Percentiles rank a stretch among this genome's conserved stretches.
Conservation (phyloP, 2,888 invertebrate genomes). For the Gari tellinella region DNA sequence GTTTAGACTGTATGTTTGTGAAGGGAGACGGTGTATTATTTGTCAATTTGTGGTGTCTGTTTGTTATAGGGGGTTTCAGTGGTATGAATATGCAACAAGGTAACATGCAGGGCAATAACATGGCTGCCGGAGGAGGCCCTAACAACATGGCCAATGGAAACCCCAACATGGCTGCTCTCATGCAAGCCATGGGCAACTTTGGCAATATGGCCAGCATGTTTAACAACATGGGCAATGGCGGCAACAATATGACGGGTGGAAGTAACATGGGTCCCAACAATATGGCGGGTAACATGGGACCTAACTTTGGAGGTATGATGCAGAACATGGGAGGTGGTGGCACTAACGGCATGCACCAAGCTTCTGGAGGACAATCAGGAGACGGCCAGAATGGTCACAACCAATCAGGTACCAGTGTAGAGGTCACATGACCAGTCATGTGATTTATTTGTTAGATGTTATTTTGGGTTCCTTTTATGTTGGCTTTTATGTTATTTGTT, state of each 20-base stretch:
- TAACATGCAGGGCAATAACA: conserved; percentile 24
- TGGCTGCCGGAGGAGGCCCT: conserved; percentile 20
- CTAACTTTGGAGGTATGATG: conserved; percentile 35
- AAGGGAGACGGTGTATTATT: conserved; percentile 5
- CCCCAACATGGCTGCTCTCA: conserved; percentile 31
- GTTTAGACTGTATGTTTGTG: too few relatives aligned
- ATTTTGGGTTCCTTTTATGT: conserved; percentile 7
- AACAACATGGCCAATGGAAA: conserved; percentile 20
- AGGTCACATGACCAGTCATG: conserved; percentile 23
- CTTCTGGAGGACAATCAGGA: conserved; percentile 2
- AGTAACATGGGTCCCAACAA: conserved; percentile 18
- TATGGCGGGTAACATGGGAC: conserved; percentile 36
- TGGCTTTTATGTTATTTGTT: conserved; percentile 13
- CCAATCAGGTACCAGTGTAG: conserved; percentile 52
- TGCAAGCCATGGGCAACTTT: conserved; percentile 55
- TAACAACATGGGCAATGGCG: conserved; percentile 16
- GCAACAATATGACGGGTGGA: conserved; percentile 24
- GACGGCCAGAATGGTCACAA: conserved; percentile 31
- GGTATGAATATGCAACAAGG: conserved; percentile 12
- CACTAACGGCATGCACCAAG: conserved; percentile 5
- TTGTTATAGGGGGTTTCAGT: conserved; percentile 49
- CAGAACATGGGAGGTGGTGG: conserved; percentile 27
- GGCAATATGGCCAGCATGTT: conserved; percentile 45
- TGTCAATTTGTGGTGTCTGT: conserved; percentile 34
- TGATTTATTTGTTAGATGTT: conserved; percentile 4